A percentile compares a stretch with the other conserved stretches of the same genome.
Evolutionary conservation across 2,797 vertebrate genomes (phyloP).

Genomic region (Lates japonicus): DNA sequence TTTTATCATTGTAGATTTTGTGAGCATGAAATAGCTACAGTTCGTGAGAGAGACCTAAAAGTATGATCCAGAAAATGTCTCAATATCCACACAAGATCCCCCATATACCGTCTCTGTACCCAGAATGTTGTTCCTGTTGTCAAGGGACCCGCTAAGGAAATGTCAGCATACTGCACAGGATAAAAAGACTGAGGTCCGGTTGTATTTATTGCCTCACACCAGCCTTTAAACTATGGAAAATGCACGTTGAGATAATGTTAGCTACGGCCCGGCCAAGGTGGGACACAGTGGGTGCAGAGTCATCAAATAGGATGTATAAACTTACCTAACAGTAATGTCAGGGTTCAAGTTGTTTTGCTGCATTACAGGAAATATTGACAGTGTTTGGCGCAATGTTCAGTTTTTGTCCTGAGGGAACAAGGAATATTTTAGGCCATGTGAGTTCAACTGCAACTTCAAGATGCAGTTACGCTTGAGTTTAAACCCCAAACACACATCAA

Average conservation of each 20-base stretch:
- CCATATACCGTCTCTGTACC: neutral
- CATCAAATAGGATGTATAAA: conserved; percentile 54
- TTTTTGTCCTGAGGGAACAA: conserved; percentile 47
- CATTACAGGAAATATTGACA: conserved; percentile 60
- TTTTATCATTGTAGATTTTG: conserved; percentile 26
- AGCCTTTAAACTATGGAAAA: conserved; percentile 1
- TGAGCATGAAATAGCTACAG: conserved; percentile 14
- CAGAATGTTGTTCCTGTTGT: conserved; percentile 9
- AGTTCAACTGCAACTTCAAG: conserved; percentile 61
- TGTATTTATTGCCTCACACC: conserved; percentile 3
- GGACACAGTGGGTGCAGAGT: conserved; percentile 40
- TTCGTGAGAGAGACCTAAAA: conserved; percentile 18
- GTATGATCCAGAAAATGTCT: conserved; percentile 26
- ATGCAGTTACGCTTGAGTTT: conserved; percentile 26
- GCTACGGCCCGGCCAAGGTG: too few species aligned
- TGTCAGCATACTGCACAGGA: neutral
- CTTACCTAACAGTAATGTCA: conserved; percentile 39
- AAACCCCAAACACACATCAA: conserved; percentile 61
- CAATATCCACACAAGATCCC: conserved; percentile 20
- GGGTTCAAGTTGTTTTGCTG: conserved; percentile 45
- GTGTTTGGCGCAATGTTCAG: conserved; percentile 19
- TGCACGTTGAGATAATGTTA: neutral
- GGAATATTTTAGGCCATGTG: conserved; percentile 31
- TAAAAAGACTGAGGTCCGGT: neutral
- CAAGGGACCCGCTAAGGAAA: neutral